Evolutionary conservation across 2,797 vertebrate species (phyloP), one percentile per base, ranked within the genome.

Genomic region (Numenius phaeopus): DNA sequence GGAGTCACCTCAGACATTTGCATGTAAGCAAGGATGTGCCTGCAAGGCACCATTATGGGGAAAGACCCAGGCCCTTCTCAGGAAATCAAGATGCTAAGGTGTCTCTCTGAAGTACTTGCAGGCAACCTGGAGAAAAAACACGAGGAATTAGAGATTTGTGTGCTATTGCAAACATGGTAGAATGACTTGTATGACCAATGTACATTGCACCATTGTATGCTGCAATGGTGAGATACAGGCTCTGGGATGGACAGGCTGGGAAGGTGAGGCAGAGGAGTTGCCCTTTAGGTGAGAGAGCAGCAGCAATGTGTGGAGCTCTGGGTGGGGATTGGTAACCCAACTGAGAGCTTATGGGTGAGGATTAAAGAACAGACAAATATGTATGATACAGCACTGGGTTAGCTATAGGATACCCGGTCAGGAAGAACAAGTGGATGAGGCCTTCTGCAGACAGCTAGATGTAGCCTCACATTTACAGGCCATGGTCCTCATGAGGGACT

Each of bases 261-360:
- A 80, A 83, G 24, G 9, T 37, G 42, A 46, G 10, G 24, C 1
- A 0, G 14, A 5, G 8, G 7, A 44, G 15, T 10, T n/a, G 37
- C 10, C 26, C 7, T 44, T 58, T 18, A 18, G 26, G 18, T 57
- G 23, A 42, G 18, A 55, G 7, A 59, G 9, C 9, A 83, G 22
- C 19, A 66, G 29, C 11, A 81, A 19, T 46, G 17, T 27, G 19
- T 9, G 30, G 46, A 69, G n/a, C 6, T 70, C 27, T 34, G 52
- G 11, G 6, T 54, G 10, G 23, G 7, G 5, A 11, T 29, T 8
- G 1, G 3, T 69, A 73, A 78, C 14, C 3, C 16, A 42, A 0
- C 2, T 24, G 12, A 54, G 39, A 54, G 2, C 2, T 50, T 47
- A 39, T 6, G 11, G 16, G 5, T 40, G 46, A 34, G 22, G 26